Evolutionary conservation across 2,888 invertebrate species (phyloP).

Genomic region (Agriopis aurantiaria): DNA sequence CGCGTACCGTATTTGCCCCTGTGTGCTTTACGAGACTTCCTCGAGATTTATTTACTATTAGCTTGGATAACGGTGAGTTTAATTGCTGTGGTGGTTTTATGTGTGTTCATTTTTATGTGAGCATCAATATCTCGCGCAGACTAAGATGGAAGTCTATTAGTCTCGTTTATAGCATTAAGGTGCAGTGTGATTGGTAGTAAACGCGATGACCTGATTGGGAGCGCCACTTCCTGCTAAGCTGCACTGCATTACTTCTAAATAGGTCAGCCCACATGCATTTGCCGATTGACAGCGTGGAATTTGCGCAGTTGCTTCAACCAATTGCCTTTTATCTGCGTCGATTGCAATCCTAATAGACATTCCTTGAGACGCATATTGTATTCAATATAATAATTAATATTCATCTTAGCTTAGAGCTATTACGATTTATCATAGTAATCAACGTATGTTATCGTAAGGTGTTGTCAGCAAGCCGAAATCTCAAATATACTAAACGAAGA

Average conservation of each 20-base stretch:
- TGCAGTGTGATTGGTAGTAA: slow-evolving; percentile 25
- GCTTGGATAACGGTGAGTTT: slow-evolving; percentile 73
- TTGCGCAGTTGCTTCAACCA: slow-evolving; percentile 43
- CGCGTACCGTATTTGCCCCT: slow-evolving; percentile 58
- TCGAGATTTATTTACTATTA: slow-evolving; percentile 70
- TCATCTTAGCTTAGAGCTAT: not conserved
- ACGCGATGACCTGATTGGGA: slow-evolving; percentile 31
- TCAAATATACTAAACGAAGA: not conserved
- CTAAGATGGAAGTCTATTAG: slow-evolving; percentile 24
- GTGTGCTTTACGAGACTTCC: slow-evolving; percentile 69
- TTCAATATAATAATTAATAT: not conserved
- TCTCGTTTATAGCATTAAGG: slow-evolving; percentile 18
- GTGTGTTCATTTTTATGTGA: slow-evolving; percentile 62
- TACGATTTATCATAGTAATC: not conserved
- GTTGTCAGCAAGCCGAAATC: slow-evolving; percentile 4
- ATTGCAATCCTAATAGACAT: slow-evolving; percentile 23
- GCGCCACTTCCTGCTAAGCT: slow-evolving; percentile 33
- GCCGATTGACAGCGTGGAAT: slow-evolving; percentile 41
- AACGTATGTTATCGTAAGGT: not conserved
- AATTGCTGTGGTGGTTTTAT: slow-evolving; percentile 71
- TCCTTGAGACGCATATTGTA: slow-evolving; percentile 2
- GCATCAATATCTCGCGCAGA: slow-evolving; percentile 49
- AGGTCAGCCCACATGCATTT: slow-evolving; percentile 46
- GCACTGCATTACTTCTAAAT: slow-evolving; percentile 36
- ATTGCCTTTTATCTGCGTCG: slow-evolving; percentile 38